Base-by-base conservation (phyloP, 2,797 vertebrate species). In the Hydrophis major region DNA sequence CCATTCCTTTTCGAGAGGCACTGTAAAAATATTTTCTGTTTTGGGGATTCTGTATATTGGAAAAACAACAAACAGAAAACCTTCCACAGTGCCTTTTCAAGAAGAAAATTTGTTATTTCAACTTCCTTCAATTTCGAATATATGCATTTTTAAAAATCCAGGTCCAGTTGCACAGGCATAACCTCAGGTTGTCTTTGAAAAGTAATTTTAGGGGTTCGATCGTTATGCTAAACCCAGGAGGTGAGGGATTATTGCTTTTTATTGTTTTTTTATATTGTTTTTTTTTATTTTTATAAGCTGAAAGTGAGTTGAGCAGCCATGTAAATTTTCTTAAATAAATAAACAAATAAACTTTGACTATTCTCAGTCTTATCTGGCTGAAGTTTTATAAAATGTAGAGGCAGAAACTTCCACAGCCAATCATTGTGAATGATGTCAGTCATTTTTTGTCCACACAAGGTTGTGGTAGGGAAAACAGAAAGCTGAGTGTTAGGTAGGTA, bases 101-200 rank as follows among this genome's bases (percentile, higher is more conserved):
- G 37, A 22, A 83, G 20, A 42, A 83, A 47, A 47, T 47, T 4
- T 25, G 20, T 47, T 83, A 12, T 83, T 83, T 83, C 74, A 83
- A 47, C 8, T 11, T 47, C 78, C 37, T 83, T 47, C 37, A 4
- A 83, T 83, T 47, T 83, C 78, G 47, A 47, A 47, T 83, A 25
- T 47, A 90, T 91, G 88, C 6, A 94, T 90, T 53, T 95, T 94
- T 95, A 27, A 4, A 63, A 63, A 63, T 27, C 42, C 42, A 61
- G 32, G 1, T 86, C 3, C 32, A 87, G 4, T 56, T 86, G 5
- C 32, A 20, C 4, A 89, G 25, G n/a, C 25, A 37, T 6, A 90
- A 56, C 22, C 27, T 60, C 28, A 92, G 87, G 4, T 78, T 37
- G 22, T 28, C 13, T 66, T 55, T 25, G 90, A 11, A 53, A 53